A percentile compares a stretch with the other conserved stretches of the same genome.
phyloP scores from a whole-genome alignment of 2,797 vertebrate genomes.

The Apodemus agrarius region DNA sequence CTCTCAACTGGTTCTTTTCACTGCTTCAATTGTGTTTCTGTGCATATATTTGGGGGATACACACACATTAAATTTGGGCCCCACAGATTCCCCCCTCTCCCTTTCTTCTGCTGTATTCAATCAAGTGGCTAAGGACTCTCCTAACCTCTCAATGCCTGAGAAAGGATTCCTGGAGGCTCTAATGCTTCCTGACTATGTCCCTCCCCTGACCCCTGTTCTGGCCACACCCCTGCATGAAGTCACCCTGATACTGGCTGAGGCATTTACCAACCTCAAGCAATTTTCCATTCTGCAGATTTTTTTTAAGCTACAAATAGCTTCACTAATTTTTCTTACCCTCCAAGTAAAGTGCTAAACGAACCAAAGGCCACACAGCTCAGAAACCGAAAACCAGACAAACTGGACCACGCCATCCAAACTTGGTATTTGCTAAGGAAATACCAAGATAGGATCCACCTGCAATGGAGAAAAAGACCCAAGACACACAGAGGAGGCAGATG shows the following conservation, averaged over 20 bases:
- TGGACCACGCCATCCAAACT: background rate
- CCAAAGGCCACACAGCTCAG: background rate
- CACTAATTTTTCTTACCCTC: background rate
- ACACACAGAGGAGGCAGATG: constrained; percentile 39
- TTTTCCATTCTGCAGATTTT: background rate
- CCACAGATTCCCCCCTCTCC: background rate
- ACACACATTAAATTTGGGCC: background rate
- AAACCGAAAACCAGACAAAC: background rate
- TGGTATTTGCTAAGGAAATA: constrained; percentile 43
- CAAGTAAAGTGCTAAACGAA: background rate
- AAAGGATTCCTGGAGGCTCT: background rate
- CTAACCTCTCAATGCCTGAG: background rate
- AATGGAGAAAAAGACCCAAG: background rate
- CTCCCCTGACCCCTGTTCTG: background rate
- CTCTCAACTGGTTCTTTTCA: background rate
- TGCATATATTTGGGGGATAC: background rate
- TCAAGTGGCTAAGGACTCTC: background rate
- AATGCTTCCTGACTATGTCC: background rate
- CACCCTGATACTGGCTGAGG: background rate
- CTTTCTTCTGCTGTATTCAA: background rate
- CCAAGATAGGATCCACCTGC: background rate
- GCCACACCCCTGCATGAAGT: background rate
- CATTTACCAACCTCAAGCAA: background rate
- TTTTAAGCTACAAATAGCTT: constrained; percentile 6
- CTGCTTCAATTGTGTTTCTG: background rate